Percentiles rank a stretch among this genome's conserved stretches.
These are phyloP conservation scores for Euwallacea fornicatus DNA, from an alignment of 1,140 invertebrate species.

Conservation along the genomic window DNA sequence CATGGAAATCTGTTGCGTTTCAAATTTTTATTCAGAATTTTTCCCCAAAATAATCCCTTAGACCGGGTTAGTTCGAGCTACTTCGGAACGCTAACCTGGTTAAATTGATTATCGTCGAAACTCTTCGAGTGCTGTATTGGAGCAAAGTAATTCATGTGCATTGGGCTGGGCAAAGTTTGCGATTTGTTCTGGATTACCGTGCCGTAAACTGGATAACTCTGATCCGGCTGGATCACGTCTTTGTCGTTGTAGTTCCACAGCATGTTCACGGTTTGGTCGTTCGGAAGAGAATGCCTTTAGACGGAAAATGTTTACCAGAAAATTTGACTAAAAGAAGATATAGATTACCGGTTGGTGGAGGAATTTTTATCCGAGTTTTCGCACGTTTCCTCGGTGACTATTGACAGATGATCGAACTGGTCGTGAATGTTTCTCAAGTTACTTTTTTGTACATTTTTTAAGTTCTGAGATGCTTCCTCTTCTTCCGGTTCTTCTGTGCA, in stretches of 20 bases:
- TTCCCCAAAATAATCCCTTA: no score
- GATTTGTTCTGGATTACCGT: constrained; percentile 19
- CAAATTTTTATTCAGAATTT: no score
- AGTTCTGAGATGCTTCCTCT: constrained; percentile 52
- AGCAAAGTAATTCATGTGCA: constrained; percentile 56
- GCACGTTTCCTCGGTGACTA: constrained; percentile 70
- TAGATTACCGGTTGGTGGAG: constrained; percentile 19
- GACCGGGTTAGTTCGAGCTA: no score
- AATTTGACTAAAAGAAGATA: neutral
- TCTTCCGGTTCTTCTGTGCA: constrained; percentile 55
- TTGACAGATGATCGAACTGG: constrained; percentile 73
- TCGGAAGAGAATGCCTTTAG: constrained; percentile 25
- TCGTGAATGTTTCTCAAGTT: constrained; percentile 55
- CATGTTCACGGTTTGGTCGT: constrained; percentile 33
- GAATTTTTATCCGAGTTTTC: constrained; percentile 57
- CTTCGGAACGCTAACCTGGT: constrained; percentile 18
- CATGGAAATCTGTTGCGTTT: no score
- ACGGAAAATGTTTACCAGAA: neutral
- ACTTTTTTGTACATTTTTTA: constrained; percentile 53
- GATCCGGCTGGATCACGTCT: constrained; percentile 51
- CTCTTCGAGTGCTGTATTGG: constrained; percentile 50
- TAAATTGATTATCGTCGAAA: constrained; percentile 41
- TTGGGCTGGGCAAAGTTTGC: constrained; percentile 40
- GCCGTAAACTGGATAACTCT: constrained; percentile 46
- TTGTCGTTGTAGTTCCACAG: constrained; percentile 48